Percentiles rank a stretch among this genome's conserved stretches.
These are phyloP conservation scores for Tokudaia muenninki DNA, from an alignment of 2,797 vertebrate genomes.

Conservation along the genomic window DNA sequence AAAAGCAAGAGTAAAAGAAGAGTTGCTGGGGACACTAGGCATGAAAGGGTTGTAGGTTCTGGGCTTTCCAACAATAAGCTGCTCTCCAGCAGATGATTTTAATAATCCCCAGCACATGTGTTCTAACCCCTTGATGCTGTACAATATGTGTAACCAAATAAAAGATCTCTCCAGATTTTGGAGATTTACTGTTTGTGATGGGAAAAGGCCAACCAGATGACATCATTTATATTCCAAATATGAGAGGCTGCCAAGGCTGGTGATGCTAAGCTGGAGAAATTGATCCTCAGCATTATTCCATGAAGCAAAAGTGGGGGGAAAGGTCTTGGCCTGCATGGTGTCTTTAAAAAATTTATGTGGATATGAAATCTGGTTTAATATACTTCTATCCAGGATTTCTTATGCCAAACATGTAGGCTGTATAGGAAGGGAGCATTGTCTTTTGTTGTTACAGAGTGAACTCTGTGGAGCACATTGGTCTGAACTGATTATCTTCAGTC, in stretches of 20 bases:
- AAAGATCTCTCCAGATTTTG: conserved; percentile 90
- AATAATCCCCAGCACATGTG: conserved; percentile 90
- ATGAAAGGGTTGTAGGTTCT: conserved; percentile 77
- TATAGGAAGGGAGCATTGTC: neutral
- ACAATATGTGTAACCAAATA: conserved; percentile 91
- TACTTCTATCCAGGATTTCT: conserved; percentile 79
- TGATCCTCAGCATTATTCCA: conserved; percentile 86
- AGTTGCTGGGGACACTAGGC: conserved; percentile 81
- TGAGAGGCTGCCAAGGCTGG: conserved; percentile 88
- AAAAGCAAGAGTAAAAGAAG: conserved; percentile 55
- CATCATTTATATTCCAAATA: conserved; percentile 90
- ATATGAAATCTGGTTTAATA: conserved; percentile 77
- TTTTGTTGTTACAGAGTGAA: conserved; percentile 13
- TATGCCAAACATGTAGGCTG: conserved; percentile 5
- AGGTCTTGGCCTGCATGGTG: conserved; percentile 80
- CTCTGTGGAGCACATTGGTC: neutral
- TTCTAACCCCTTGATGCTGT: conserved; percentile 89
- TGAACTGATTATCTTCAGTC: neutral
- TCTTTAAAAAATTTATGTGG: conserved; percentile 85
- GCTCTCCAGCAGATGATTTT: conserved; percentile 89
- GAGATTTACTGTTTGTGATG: conserved; percentile 91
- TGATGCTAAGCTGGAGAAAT: conserved; percentile 89
- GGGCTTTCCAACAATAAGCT: conserved; percentile 86
- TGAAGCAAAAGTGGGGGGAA: conserved; percentile 77
- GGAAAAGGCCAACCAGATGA: conserved; percentile 92